These are phyloP conservation scores for Rotaria magnacalcarata DNA, from an alignment of 2,888 invertebrate genomes.

Conservation along the genomic window DNA sequence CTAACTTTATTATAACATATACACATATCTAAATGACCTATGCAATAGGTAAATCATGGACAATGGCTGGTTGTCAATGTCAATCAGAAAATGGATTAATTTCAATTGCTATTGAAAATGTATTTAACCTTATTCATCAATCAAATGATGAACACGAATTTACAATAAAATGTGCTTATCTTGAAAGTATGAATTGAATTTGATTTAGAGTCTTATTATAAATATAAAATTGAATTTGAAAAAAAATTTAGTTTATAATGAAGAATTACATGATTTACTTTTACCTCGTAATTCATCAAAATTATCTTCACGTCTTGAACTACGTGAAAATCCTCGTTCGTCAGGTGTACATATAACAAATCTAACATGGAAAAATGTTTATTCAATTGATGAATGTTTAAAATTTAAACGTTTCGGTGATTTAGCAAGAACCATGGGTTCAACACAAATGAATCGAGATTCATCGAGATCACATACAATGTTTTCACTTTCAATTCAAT, in stretches of 20 bases:
- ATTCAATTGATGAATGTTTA: background rate
- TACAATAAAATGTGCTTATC: slow-evolving; percentile 6
- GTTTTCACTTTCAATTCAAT: slow-evolving; percentile 21
- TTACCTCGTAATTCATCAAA: background rate
- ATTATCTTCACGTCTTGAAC: background rate
- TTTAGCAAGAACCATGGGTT: background rate
- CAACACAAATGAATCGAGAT: slow-evolving; percentile 30
- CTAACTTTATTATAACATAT: too few relatives aligned
- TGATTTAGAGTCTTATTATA: too few relatives aligned
- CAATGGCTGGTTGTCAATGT: slow-evolving; percentile 19
- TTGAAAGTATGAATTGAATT: background rate
- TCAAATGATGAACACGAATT: background rate
- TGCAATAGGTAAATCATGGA: background rate
- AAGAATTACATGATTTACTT: slow-evolving; percentile 21
- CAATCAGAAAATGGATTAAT: background rate
- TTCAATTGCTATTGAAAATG: slow-evolving; percentile 19
- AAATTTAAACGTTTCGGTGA: slow-evolving; percentile 8
- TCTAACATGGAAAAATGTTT: slow-evolving; percentile 5
- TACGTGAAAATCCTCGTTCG: slow-evolving; percentile 8
- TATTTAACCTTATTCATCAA: background rate
- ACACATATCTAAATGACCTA: background rate
- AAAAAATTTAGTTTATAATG: background rate
- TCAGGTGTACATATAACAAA: background rate
- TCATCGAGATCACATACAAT: slow-evolving; percentile 14
- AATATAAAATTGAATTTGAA: background rate